These are phyloP conservation scores for Endotricha flammealis DNA, from an alignment of 2,888 invertebrate species.

Conservation along the genomic window DNA sequence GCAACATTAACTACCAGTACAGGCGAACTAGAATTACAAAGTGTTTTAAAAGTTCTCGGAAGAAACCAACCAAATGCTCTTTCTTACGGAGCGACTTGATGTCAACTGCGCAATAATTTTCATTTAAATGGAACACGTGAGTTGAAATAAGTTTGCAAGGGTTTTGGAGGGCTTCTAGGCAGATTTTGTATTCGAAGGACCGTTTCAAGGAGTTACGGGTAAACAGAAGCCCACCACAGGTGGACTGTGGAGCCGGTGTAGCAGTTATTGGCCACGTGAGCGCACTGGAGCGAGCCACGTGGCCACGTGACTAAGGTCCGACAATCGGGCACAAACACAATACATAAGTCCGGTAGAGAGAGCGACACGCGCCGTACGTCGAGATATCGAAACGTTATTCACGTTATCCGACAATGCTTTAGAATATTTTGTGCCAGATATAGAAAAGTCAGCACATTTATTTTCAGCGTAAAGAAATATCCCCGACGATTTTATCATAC, in stretches of 20 bases:
- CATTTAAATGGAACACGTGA: slow-evolving; percentile 51
- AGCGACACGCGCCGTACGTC: too few species aligned
- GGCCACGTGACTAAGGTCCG: slow-evolving; percentile 48
- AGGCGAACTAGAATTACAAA: not conserved
- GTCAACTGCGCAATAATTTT: slow-evolving; percentile 40
- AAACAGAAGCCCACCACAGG: slow-evolving; percentile 48
- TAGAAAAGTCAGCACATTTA: slow-evolving; percentile 4
- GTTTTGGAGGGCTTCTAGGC: slow-evolving; percentile 52
- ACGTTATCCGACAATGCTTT: slow-evolving; percentile 1
- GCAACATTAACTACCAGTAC: too few species aligned
- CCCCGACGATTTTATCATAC: slow-evolving; percentile 7
- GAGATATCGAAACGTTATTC: slow-evolving; percentile 7
- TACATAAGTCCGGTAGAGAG: slow-evolving; percentile 16
- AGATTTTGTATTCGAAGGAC: slow-evolving; percentile 42
- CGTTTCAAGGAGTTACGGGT: slow-evolving; percentile 48
- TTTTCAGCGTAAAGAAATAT: slow-evolving; percentile 1
- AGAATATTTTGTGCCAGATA: slow-evolving; percentile 3
- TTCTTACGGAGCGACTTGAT: slow-evolving; percentile 30
- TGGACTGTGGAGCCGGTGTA: slow-evolving; percentile 20
- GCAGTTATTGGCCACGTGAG: slow-evolving; percentile 29
- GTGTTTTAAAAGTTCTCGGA: slow-evolving; percentile 28
- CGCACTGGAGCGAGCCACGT: slow-evolving; percentile 2
- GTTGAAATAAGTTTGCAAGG: slow-evolving; percentile 50
- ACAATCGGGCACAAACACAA: slow-evolving; percentile 37
- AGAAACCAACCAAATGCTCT: slow-evolving; percentile 37